Base-by-base conservation (phyloP, 2,888 invertebrate genomes). In the Hemithea aestivaria region DNA sequence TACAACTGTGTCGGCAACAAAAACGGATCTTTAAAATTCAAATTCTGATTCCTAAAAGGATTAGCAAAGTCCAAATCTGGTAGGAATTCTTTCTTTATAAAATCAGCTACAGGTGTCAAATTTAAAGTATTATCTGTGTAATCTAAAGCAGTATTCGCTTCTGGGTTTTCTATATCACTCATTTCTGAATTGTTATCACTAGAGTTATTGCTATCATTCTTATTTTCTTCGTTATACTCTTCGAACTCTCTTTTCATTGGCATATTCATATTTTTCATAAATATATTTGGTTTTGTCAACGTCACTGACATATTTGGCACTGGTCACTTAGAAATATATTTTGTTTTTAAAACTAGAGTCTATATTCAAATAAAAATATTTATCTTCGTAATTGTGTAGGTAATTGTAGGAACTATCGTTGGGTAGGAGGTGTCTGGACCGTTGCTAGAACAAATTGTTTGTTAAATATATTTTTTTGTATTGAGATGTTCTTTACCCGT, bases 1-100 rank as follows among this genome's bases (percentile, higher is more conserved):
- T 94, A 94, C 56, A 94, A 85, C 64, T 94, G 94, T 37, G 93
- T 91, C 6, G 94, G 94, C 46, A 94, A 81, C 33, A 94, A 73
- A 58, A 92, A 92, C 8, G 89, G 88, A 64, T 85, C 77, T 45
- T 87, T 87, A 31, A 84, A 87, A 0, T 61, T 53, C 9, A 85
- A 52, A 54, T 71, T 81, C 35, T 84, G 84, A 46, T 74, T 81
- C 46, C 84, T 62, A 58, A 87, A 85, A 1, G 84, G 81, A 59
- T 84, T 87, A 2, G 68, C 58, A 35, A 87, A 85, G 46, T 83
- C 71, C 27, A 87, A 76, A 6, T 87, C 87, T 8, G 87, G 80
- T 45, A 87, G 69, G 51, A 88, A 82, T 62, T 88, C 88, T 51
- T 87, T 87, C 51, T 88, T 88, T 22, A 88, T 87, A 45, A 87